These are phyloP conservation scores for Vidua macroura DNA, from an alignment of 2,113 vertebrate genomes.

Conservation along the genomic window DNA sequence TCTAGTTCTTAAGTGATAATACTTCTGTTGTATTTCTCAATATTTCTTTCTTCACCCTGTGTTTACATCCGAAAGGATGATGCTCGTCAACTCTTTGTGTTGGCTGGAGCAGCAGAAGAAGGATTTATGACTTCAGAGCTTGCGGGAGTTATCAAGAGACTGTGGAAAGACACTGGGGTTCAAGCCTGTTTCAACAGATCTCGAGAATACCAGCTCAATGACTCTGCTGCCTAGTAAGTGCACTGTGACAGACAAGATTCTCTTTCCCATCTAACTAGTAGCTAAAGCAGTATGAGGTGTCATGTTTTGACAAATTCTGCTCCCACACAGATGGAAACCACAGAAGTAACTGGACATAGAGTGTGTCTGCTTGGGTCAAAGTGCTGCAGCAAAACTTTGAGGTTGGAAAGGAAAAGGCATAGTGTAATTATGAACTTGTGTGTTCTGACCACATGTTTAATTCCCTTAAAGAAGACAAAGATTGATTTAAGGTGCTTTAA, in stretches of 20 bases:
- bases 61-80: conserved; percentile 83
- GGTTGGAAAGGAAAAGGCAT: background rate
- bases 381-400: background rate
- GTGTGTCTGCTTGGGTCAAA: background rate
- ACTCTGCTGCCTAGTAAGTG: conserved; percentile 98
- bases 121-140: conserved; percentile 97
- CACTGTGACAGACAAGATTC: background rate
- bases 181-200: conserved; percentile 96
- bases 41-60: background rate
- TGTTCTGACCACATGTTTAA: background rate
- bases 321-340: background rate
- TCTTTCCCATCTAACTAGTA: background rate
- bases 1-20: background rate
- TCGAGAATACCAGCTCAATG: conserved; percentile 97
- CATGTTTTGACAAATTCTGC: background rate
- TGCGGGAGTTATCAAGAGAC: conserved; percentile 93
- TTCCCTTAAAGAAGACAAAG: background rate
- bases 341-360: background rate
- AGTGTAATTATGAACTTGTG: background rate
- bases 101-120: conserved; percentile 95
- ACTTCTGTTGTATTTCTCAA: background rate
- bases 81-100: conserved; percentile 93
- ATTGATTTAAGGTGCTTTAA: background rate
- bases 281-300: background rate
- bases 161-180: conserved; percentile 95